phyloP scores from a whole-genome alignment of 2,113 vertebrate species.

The Apteryx owenii region DNA sequence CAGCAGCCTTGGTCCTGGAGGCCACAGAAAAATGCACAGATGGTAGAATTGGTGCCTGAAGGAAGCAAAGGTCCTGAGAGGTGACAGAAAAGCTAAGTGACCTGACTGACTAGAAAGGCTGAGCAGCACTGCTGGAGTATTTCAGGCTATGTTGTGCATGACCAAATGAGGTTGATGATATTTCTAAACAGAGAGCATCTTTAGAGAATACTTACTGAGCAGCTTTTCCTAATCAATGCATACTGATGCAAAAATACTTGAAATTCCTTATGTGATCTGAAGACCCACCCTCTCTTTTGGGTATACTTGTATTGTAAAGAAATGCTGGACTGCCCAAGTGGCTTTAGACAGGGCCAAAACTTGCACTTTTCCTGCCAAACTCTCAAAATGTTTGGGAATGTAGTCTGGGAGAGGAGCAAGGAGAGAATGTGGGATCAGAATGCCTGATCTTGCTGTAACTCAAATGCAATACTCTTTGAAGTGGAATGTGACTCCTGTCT shows the following conservation, averaged over 20 bases:
- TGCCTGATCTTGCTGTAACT: background rate
- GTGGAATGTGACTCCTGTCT: background rate
- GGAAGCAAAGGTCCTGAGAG: background rate
- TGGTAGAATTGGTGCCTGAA: background rate
- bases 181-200: background rate
- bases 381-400: background rate
- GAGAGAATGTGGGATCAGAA: background rate
- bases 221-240: background rate
- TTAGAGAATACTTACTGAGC: background rate
- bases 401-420: background rate
- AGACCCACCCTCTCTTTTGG: background rate
- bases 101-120: background rate
- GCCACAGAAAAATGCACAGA: background rate
- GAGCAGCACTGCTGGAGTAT: background rate
- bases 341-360: background rate
- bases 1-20: background rate
- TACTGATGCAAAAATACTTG: background rate
- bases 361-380: background rate
- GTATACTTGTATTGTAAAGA: background rate
- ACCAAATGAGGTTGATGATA: background rate
- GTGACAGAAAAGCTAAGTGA: background rate
- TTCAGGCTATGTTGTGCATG: background rate
- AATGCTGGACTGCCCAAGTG: background rate
- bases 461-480: background rate
- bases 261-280: background rate